Conservation (phyloP, 92 coral and sea anemone species). For the Scolanthus callimorphus region DNA sequence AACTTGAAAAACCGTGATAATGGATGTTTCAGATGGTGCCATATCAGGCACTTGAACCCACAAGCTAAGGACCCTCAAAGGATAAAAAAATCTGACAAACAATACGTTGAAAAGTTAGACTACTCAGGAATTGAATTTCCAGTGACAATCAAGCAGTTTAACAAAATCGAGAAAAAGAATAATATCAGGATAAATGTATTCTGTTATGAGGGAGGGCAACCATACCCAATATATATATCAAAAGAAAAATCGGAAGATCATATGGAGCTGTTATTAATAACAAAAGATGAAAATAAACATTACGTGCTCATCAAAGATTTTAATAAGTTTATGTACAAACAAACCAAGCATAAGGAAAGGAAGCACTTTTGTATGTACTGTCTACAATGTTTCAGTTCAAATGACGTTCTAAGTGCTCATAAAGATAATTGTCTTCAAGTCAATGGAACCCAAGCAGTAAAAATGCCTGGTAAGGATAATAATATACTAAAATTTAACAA, state of each 20-base stretch:
- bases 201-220: conserved; percentile 26
- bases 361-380: conserved; percentile 42
- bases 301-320: conserved; percentile 31
- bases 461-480: conserved; percentile 28
- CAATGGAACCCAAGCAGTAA: conserved; percentile 26
- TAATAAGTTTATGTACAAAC: conserved; percentile 11
- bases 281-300: conserved; percentile 1
- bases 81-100: conserved; percentile 9
- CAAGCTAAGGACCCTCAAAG: conserved; percentile 20
- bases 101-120: conserved; percentile 4
- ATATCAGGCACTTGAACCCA: conserved; percentile 15
- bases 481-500: conserved; percentile 9
- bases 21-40: conserved; percentile 37
- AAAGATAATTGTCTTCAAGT: conserved; percentile 16
- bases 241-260: conserved; percentile 19
- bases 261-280: neutral
- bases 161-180: conserved; percentile 24
- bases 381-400: conserved; percentile 24
- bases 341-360: conserved; percentile 13
- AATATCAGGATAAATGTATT: conserved; percentile 24
- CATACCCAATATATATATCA: conserved; percentile 31
- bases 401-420: conserved; percentile 6
- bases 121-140: conserved; percentile 24
- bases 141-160: neutral
- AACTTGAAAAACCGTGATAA: conserved; percentile 18